These are phyloP conservation scores for Acropternis orthonyx DNA, from an alignment of 2,797 vertebrate species.

Conservation along the genomic window DNA sequence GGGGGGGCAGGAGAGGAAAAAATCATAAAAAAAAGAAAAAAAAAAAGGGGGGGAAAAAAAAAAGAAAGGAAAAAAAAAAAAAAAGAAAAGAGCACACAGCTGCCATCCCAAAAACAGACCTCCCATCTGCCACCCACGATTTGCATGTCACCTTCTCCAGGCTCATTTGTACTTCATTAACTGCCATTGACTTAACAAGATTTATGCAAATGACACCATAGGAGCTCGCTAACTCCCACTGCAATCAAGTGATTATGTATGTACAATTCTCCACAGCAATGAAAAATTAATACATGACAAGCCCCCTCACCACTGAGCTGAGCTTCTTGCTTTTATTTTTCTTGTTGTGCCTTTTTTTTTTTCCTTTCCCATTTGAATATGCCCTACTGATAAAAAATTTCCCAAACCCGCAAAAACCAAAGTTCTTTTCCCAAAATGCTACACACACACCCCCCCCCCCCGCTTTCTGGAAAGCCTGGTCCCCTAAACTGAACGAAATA, in stretches of 20 bases:
- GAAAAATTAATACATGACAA: slow-evolving; percentile 84
- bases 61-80: background rate
- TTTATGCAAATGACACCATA: slow-evolving; percentile 87
- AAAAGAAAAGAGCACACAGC: slow-evolving; percentile 75
- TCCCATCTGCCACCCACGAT: slow-evolving; percentile 88
- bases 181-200: slow-evolving; percentile 89
- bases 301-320: slow-evolving; percentile 73
- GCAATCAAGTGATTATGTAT: slow-evolving; percentile 85
- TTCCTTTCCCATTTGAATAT: background rate
- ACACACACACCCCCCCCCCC: no score
- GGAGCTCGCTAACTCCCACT: slow-evolving; percentile 80
- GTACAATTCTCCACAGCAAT: slow-evolving; percentile 83
- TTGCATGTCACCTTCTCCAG: slow-evolving; percentile 86
- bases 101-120: slow-evolving; percentile 83
- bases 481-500: background rate
- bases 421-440: background rate
- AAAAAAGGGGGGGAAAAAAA: background rate
- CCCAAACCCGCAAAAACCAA: background rate
- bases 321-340: slow-evolving; percentile 73
- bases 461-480: background rate
- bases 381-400: slow-evolving; percentile 30
- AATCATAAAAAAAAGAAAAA: background rate
- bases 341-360: slow-evolving; percentile 58
- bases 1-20: background rate
- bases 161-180: slow-evolving; percentile 91